Evolutionary conservation across 2,113 vertebrate genomes (phyloP), one percentile per base, ranked within the genome.

Genomic region (Phainopepla nitens): DNA sequence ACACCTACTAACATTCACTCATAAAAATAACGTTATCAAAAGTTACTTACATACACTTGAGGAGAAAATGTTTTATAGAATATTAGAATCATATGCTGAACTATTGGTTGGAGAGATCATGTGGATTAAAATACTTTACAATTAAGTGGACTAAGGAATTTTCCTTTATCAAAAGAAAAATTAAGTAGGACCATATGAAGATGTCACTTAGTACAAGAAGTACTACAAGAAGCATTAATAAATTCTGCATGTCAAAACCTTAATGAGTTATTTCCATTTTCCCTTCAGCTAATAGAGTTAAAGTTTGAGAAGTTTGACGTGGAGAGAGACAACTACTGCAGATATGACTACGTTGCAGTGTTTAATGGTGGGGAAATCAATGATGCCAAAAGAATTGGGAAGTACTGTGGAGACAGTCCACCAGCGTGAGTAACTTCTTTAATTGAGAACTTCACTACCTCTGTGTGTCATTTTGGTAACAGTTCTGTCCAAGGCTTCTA

Each of bases 301-400:
- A 99, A 98, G 92, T 99, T 99, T 27, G 99, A 99, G 97, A 99
- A 99, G 97, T 99, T 99, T 92, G 99, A 99, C 29, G 99, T 99
- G 70, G 99, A 99, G 82, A 98, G 99, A 78, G 99, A 99, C 82
- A 99, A 99, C 98, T 99, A 99, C 97, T 99, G 99, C 97, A 98
- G 99, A 80, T 99, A 99, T 0, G 99, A 99, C 95, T 99, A 98
- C 4, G 98, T 99, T 47, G 98, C 99, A 31, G 98, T 99, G 91
- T 99, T 99, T 96, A 99, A 99, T 9, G 99, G 99, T 28, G 98
- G 98, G 4, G 99, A 99, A 97, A 98, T 99, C 94, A 99, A 99
- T 1, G 99, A 99, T 19, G 99, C 99, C 11, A 98, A 98, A 96
- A 98, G 99, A 96, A 99, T 99, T 33, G 99, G 99, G 16, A 99